Percentiles rank a stretch among this genome's conserved stretches.
These are phyloP conservation scores for Drosophila leontia DNA, from an alignment of 1,140 invertebrate genomes.

Conservation along the genomic window DNA sequence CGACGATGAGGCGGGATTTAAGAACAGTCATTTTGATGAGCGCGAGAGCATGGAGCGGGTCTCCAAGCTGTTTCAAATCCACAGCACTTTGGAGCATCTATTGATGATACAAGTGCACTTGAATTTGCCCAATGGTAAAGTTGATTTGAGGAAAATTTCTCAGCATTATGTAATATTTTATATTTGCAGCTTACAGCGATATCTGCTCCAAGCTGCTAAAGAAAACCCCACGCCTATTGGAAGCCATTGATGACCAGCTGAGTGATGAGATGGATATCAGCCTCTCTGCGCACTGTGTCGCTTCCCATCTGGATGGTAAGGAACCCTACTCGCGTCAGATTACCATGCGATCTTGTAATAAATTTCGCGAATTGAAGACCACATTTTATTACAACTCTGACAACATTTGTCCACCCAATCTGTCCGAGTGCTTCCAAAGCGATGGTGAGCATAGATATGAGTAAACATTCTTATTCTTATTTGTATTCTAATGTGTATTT, in stretches of 20 bases:
- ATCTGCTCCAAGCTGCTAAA: constrained; percentile 71
- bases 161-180: too few relatives aligned
- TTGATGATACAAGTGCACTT: constrained; percentile 80
- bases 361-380: constrained; percentile 67
- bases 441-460: constrained; percentile 53
- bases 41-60: constrained; percentile 59
- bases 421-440: constrained; percentile 64
- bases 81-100: constrained; percentile 79
- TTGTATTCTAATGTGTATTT: too few relatives aligned
- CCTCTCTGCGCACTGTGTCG: constrained; percentile 65
- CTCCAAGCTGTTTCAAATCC: constrained; percentile 76
- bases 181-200: constrained; percentile 66
- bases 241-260: constrained; percentile 63
- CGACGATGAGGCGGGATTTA: constrained; percentile 65
- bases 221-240: constrained; percentile 52
- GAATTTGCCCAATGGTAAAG: constrained; percentile 75
- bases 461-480: too few relatives aligned
- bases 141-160: too few relatives aligned
- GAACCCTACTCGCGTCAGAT: constrained; percentile 74
- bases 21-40: constrained; percentile 79
- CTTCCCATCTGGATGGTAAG: constrained; percentile 72
- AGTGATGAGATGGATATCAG: constrained; percentile 75
- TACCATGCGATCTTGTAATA: constrained; percentile 70
- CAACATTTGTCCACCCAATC: constrained; percentile 74
- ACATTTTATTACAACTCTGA: constrained; percentile 78